Evolutionary conservation across 37 sponge, comb jelly and placozoan genomes (phyloP), one percentile per base, ranked within the genome.

Genomic region (Ephydatia muelleri): DNA sequence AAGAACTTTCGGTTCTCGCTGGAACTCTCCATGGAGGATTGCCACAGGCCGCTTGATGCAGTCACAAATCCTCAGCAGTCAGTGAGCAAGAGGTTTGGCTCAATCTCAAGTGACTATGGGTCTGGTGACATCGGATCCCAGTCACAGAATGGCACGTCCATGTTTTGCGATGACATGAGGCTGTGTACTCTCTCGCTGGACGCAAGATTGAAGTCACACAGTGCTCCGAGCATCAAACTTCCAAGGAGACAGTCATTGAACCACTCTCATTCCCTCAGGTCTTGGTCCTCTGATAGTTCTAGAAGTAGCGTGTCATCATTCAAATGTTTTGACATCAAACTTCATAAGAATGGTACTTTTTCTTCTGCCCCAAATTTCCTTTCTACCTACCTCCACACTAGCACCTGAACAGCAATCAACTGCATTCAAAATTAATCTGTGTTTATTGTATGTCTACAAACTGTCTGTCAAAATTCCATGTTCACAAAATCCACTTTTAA

Each of bases 361-460:
- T 67, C 76, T n/a, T 84, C 84, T 34, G 65, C 38, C 11, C 84
- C 84, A 2, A 76, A 84, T 29, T 39, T 84, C 35, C 21, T 23
- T 3, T 28, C 83, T 57, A 11, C 57, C 1, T 16, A 21, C 16
- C 19, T 57, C 57, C 57, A 57, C 9, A 57, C 57, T 11, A 57
- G 57, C 57, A 57, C 57, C 57, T 57, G 16, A 57, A 57, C 57
- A n/a, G n/a, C n/a, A n/a, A n/a, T n/a, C n/a, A 57, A 57, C 57
- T 57, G 57, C 57, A 57, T 57, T 57, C 57, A 57, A 57, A 43
- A 43, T 43, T 43, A 57, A 57, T 57, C 57, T 13, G 57, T 57
- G 57, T 57, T 43, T 57, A 57, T 57, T 57, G 57, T 57, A 14
- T 57, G 57, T 57, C 43, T 43, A 6, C 3, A 43, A 3, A 43